Evolutionary conservation across 2,113 vertebrate genomes (phyloP).

Genomic region (Prinia subflava): DNA sequence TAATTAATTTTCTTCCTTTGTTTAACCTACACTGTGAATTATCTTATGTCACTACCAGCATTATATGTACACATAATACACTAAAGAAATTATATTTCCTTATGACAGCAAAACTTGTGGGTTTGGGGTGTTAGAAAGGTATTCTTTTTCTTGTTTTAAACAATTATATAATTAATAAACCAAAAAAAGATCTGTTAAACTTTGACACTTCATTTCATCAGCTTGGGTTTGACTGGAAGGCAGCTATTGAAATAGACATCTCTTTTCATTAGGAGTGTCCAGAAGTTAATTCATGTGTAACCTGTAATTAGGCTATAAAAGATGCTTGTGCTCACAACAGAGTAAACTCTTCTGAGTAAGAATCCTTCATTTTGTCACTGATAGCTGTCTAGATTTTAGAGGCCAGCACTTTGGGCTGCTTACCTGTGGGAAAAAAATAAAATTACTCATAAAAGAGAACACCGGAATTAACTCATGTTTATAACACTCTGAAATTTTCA

Average conservation of each 20-base stretch:
- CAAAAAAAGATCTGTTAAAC: neutral
- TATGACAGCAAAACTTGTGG: neutral
- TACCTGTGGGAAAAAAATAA: neutral
- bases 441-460: neutral
- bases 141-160: neutral
- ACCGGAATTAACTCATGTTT: neutral
- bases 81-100: neutral
- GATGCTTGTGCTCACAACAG: neutral
- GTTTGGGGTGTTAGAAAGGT: fast-evolving
- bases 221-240: neutral
- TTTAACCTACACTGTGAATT: neutral
- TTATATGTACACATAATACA: neutral
- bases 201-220: neutral
- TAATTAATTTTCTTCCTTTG: neutral
- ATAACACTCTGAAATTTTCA: neutral
- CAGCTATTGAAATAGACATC: neutral
- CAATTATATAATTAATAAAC: neutral
- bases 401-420: neutral
- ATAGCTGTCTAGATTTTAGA: neutral
- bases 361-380: neutral
- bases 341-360: neutral
- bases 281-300: neutral
- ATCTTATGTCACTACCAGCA: neutral
- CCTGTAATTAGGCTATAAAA: neutral
- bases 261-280: neutral